Base-by-base conservation (phyloP, 2,888 invertebrate genomes). In the Aromia moschata region DNA sequence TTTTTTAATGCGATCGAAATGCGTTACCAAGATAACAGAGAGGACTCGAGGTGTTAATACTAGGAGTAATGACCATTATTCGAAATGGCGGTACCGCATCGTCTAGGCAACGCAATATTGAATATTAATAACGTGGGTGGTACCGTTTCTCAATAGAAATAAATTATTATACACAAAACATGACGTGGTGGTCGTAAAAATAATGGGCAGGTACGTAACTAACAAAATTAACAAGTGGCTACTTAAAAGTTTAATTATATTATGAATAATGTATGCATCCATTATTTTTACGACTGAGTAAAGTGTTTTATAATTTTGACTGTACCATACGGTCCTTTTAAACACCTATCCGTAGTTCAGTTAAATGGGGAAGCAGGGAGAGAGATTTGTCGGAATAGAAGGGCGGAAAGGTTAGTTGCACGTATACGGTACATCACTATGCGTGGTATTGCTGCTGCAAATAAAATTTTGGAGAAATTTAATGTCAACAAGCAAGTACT, bases 301-400 rank as follows among this genome's bases (percentile, higher is more conserved):
- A 47, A 53, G 30, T 38, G 47, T 55, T 45, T 55, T 30, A 53
- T 45, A 57, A 61, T 55, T 61, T 38, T 46, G 54, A 51, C 54
- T 49, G 54, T 20, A 56, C 51, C 44, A 44, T 64, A 62, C 60
- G 62, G 61, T 60, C 61, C 64, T 64, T 62, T 58, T 55, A 58
- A 46, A 57, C 56, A 56, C 53, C 46, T 64, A 61, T 64, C 59
- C 58, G 63, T 63, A 59, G 44, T 56, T 54, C 52, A 53, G 47
- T 47, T 37, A 45, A 59, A 55, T 55, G 44, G 44, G 45, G 7
- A 5, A 25, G 3, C 7, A 25, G 7, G 3, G 25, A 7, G 3
- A 25, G 7, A 25, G 7, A 25, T 7, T n/a, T n/a, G n/a, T n/a
- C n/a, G n/a, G n/a, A n/a, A n/a, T n/a, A n/a, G n/a, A n/a, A n/a